Evolutionary conservation across 2,113 vertebrate species (phyloP), one percentile per base, ranked within the genome.

Genomic region (Salvelinus fontinalis): DNA sequence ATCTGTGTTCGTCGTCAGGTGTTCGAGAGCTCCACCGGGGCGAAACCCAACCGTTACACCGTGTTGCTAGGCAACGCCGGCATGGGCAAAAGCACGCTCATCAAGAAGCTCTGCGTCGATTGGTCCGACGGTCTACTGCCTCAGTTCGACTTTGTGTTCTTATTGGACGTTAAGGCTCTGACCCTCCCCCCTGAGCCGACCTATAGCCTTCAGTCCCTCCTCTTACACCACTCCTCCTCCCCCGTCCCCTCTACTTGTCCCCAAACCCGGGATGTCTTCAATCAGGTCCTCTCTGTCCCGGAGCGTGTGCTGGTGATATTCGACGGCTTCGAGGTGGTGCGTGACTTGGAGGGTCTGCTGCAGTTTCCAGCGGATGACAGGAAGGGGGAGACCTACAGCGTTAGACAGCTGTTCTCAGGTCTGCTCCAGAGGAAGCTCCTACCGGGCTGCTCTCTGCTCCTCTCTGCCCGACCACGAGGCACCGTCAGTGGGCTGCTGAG

Each of bases 81-180:
- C 16, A 92, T 93, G 85, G 97, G 97, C 0, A 99, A 99, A 87
- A 97, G 94, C 59, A 90, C 90, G 3, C 92, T 96, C 34, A 86
- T 94, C 48, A 93, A 81, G 83, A 95, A 92, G 16, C 89, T 97
- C 79, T 95, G 94, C 74, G 84, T 91, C 3, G 95, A 97, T 80
- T 99, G 97, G 97, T 92, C 95, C n/a, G 69, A 72, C 0, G 94
- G 94, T 73, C 80, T 81, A 67, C 83, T 96, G 71, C 89, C 92
- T 1, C 93, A 95, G 44, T 99, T 96, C 75, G 94, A 96, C 85
- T 97, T 97, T 71, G 89, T 96, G 14, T 97, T 98, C 89, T 70
- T 90, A 31, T 74, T 97, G 70, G 94, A 97, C 16, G 93, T 94
- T 77, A 93, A 89, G 79, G 75, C 84, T 4, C 75, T 96, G 80